phyloP scores from a whole-genome alignment of 2,888 invertebrate genomes.

The Chloroclystis v-ata region DNA sequence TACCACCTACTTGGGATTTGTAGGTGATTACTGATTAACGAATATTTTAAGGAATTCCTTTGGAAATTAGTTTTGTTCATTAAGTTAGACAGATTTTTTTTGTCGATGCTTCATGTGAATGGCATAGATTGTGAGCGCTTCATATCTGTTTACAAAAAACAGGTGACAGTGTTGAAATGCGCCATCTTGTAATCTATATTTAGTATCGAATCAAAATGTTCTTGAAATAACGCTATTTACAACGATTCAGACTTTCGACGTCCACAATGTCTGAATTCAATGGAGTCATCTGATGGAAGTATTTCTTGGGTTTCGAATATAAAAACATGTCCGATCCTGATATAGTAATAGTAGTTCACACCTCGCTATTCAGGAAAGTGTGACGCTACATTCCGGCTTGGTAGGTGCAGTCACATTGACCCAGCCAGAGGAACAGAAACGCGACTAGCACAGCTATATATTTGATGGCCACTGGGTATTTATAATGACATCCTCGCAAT shows the following conservation, averaged over 20 bases:
- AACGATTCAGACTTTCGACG: no score
- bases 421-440: constrained; percentile 14
- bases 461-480: constrained; percentile 28
- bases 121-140: no score
- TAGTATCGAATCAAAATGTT: not conserved
- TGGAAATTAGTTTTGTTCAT: no score
- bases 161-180: not conserved
- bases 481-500: constrained; percentile 30
- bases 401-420: constrained; percentile 25
- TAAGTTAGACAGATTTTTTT: no score
- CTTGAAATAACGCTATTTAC: not conserved
- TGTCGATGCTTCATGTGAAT: no score
- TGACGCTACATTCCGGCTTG: constrained; percentile 20
- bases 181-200: not conserved
- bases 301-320: no score
- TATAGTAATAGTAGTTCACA: not conserved
- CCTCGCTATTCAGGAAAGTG: constrained; percentile 1
- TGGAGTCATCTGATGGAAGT: no score
- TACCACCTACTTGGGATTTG: not conserved
- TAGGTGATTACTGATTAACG: not conserved
- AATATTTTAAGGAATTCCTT: not conserved
- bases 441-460: constrained; percentile 29
- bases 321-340: not conserved
- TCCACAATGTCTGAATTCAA: no score
- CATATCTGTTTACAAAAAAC: not conserved